A percentile compares a stretch with the other conserved stretches of the same genome.
Conservation (phyloP, 2,113 vertebrate genomes). For the Capreolus pygargus region DNA sequence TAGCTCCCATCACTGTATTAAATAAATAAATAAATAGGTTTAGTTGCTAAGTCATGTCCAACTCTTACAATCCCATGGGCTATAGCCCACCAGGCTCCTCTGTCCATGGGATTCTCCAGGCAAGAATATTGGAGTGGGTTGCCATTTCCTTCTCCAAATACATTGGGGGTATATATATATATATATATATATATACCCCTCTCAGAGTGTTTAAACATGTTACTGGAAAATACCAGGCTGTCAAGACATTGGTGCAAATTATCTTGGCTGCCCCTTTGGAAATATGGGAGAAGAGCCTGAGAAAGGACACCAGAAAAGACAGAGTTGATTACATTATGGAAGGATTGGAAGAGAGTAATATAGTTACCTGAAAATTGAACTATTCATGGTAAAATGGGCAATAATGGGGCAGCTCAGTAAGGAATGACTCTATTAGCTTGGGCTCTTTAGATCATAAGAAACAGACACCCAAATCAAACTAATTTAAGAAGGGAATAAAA, state of each 20-base stretch:
- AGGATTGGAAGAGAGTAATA: neutral
- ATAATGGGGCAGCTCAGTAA: neutral
- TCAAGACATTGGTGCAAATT: neutral
- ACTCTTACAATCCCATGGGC: neutral
- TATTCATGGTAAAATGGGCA: neutral
- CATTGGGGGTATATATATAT: neutral
- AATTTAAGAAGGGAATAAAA: neutral
- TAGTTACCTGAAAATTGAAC: neutral
- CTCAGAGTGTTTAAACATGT: neutral
- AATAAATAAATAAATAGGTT: neutral
- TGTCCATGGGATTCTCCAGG: neutral
- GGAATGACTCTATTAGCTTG: no score
- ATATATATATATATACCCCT: neutral
- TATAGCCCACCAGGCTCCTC: neutral
- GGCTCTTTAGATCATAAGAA: neutral
- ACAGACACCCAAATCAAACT: neutral
- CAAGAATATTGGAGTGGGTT: neutral
- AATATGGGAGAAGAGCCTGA: neutral
- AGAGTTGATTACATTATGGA: no score
- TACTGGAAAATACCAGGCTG: neutral
- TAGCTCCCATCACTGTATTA: neutral
- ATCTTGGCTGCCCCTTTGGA: neutral
- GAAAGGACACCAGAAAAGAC: neutral
- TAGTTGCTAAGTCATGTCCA: neutral
- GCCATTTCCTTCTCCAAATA: neutral